Conservation (phyloP, 2,888 invertebrate genomes). For the Agapostemon virescens region DNA sequence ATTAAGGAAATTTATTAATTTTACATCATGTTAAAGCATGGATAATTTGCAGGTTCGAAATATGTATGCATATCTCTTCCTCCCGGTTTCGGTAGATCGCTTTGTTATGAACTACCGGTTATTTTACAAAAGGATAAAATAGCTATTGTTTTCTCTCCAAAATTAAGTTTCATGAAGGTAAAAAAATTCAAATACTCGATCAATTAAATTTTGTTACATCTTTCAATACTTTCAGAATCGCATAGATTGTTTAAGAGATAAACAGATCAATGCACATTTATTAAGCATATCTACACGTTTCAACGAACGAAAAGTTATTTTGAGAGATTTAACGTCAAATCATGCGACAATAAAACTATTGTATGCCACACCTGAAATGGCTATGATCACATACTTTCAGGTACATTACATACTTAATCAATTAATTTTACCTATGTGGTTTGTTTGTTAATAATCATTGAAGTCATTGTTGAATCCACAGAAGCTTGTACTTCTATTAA, state of each 20-base stretch:
- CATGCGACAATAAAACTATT: conserved; percentile 22
- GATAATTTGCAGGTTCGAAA: conserved; percentile 17
- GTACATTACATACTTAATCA: conserved; percentile 13
- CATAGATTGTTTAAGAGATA: conserved; percentile 32
- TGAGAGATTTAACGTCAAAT: conserved; percentile 28
- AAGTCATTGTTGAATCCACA: background rate
- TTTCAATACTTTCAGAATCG: conserved; percentile 28
- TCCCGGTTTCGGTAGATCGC: conserved; percentile 27
- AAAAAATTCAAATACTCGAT: background rate
- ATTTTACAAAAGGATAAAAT: conserved; percentile 22
- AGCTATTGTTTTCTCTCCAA: conserved; percentile 35
- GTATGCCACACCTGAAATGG: conserved; percentile 27
- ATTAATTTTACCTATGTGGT: background rate
- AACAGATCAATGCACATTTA: conserved; percentile 26
- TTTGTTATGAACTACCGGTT: conserved; percentile 42
- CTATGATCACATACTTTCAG: background rate
- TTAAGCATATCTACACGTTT: background rate
- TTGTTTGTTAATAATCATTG: background rate
- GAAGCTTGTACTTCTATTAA: conserved; percentile 16
- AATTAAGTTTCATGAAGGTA: conserved; percentile 37
- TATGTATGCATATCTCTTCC: conserved; percentile 35
- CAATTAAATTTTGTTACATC: background rate
- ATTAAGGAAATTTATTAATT: background rate
- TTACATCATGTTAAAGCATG: background rate
- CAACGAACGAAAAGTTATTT: background rate